phyloP scores from a whole-genome alignment of 1,140 invertebrate species.

The Oedothorax gibbosus region DNA sequence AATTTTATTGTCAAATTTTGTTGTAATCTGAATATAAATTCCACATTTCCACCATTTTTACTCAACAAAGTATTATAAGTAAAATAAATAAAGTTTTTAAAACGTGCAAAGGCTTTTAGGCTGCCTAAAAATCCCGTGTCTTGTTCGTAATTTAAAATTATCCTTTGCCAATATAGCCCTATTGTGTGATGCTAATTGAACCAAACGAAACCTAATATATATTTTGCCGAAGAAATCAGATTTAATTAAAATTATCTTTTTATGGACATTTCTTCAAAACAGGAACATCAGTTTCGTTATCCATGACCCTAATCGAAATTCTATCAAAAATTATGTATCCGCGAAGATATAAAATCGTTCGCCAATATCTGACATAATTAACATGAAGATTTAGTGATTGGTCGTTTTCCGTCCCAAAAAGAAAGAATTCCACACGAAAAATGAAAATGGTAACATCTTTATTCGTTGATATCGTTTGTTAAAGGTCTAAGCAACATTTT shows the following conservation, averaged over 20 bases:
- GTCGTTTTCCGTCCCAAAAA: slow-evolving; percentile 20
- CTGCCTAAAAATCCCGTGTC: neutral
- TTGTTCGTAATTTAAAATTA: neutral
- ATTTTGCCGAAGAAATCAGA: neutral
- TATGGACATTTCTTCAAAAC: neutral
- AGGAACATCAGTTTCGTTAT: neutral
- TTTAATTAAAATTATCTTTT: slow-evolving; percentile 30
- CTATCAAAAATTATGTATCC: slow-evolving; percentile 23
- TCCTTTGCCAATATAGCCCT: no score
- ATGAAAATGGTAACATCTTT: slow-evolving; percentile 25
- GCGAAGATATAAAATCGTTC: slow-evolving; percentile 14
- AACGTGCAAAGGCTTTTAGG: neutral
- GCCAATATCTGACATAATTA: slow-evolving; percentile 27
- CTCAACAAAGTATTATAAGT: neutral
- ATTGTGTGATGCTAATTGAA: no score
- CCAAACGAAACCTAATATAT: neutral
- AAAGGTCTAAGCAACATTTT: no score
- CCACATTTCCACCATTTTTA: neutral
- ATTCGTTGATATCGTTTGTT: slow-evolving; percentile 16
- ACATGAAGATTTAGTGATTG: slow-evolving; percentile 27
- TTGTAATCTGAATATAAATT: no score
- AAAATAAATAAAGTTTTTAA: neutral
- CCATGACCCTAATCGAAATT: slow-evolving; percentile 34
- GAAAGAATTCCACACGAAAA: slow-evolving; percentile 15
- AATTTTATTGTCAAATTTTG: no score